Base-by-base conservation (phyloP, 2,797 vertebrate genomes). In the Chloroceryle inda region DNA sequence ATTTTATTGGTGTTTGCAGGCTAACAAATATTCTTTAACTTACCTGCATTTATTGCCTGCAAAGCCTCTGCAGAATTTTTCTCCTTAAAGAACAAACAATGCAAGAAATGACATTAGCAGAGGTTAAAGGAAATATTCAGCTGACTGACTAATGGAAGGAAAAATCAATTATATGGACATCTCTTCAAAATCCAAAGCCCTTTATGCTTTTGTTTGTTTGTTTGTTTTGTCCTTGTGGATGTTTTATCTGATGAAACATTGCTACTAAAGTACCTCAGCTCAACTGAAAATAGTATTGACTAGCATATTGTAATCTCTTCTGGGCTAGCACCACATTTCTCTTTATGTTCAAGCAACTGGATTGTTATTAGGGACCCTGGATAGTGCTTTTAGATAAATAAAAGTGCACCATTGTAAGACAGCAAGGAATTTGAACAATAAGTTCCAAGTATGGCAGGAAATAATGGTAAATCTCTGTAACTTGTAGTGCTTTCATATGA, bases 131-230 rank as follows among this genome's bases (percentile, higher is more conserved):
- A 91, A 96, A 77, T 83, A 91, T 88, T 86, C 88, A 90, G 18
- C 55, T 61, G 75, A 49, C 79, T 94, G 64, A 42, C 44, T 95
- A 94, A 96, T 82, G 73, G 92, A 92, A 95, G 55, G 85, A 80
- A 92, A 96, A 95, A 93, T 96, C 92, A 88, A 95, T 96, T 93
- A 20, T 68, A 84, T 81, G 69, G 85, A 79, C 53, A 67, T 10
- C 15, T 67, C 63, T 85, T 92, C 63, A 86, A 94, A 96, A 86
- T 58, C 24, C 76, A 85, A 93, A 96, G 33, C 17, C 27, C 35
- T 89, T 67, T 79, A 56, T 87, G 27, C 5, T 7, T 49, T 19
- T 19, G 26, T 33, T 26, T 22, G 44, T 29, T 49, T 67, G 29
- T 52, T 56, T 47, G 83, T 56, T 62, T 23, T 63, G 18, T 61